These are phyloP conservation scores for Smithornis capensis DNA, from an alignment of 2,113 vertebrate species.

Conservation along the genomic window DNA sequence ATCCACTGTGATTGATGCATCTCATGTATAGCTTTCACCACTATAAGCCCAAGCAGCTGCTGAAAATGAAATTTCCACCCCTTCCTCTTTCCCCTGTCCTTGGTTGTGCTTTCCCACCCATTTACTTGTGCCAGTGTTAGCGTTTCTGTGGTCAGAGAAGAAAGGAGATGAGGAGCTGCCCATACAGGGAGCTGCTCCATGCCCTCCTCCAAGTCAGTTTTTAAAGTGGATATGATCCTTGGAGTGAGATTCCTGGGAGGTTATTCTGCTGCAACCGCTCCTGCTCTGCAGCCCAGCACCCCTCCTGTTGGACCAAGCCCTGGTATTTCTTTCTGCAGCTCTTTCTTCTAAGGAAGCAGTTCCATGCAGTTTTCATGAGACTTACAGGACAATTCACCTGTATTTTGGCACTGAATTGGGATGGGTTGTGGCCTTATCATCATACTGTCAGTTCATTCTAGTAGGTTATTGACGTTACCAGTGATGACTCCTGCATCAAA, in stretches of 20 bases:
- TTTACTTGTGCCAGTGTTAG: not conserved
- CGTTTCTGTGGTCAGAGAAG: not conserved
- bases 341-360: not conserved
- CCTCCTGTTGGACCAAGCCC: not conserved
- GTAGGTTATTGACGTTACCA: not conserved
- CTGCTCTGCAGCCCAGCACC: not conserved
- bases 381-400: not conserved
- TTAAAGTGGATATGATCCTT: not conserved
- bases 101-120: not conserved
- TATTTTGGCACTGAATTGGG: not conserved
- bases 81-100: not conserved
- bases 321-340: not conserved
- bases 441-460: not conserved
- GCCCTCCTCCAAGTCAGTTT: rapidly evolving
- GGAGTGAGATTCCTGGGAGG: not conserved
- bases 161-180: not conserved
- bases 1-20: not conserved
- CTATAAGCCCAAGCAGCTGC: not conserved
- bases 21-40: rapidly evolving
- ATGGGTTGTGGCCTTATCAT: not conserved
- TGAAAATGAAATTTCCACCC: not conserved
- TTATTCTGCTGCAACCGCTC: not conserved
- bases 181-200: not conserved
- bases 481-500: not conserved
- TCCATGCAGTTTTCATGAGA: not conserved